A percentile compares a stretch with the other conserved stretches of the same genome.
Evolutionary conservation across 2,113 vertebrate species (phyloP).

Genomic region (Gymnorhina tibicen): DNA sequence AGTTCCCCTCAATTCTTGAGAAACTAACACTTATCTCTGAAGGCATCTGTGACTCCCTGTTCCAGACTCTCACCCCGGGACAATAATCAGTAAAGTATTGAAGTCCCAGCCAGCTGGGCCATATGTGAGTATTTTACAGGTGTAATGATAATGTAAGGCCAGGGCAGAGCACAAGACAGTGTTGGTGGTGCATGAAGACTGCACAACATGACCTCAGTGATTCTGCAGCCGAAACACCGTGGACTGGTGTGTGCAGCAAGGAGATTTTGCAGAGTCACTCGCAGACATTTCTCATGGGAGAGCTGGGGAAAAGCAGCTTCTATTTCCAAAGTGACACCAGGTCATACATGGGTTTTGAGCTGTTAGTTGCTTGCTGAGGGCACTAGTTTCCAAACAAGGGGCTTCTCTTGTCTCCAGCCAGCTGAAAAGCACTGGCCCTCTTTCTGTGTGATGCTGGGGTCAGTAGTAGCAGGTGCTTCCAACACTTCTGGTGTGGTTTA

Average conservation of each 20-base stretch:
- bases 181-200: background rate
- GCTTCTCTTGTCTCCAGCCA: background rate
- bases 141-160: background rate
- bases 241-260: background rate
- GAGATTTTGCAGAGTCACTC: background rate
- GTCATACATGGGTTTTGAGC: background rate
- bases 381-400: background rate
- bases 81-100: background rate
- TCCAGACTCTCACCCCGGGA: background rate
- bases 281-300: accelerated
- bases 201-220: background rate
- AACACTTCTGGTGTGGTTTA: background rate
- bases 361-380: background rate
- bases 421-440: background rate
- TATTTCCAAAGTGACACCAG: background rate
- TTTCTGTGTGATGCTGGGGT: background rate
- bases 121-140: background rate
- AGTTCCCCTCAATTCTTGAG: background rate
- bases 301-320: background rate
- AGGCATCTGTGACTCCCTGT: background rate
- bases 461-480: background rate
- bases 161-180: background rate
- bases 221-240: background rate
- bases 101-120: background rate
- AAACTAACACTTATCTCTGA: background rate